Conservation (phyloP, 92 coral and sea anemone genomes). For the Epizoanthus rinbou region DNA sequence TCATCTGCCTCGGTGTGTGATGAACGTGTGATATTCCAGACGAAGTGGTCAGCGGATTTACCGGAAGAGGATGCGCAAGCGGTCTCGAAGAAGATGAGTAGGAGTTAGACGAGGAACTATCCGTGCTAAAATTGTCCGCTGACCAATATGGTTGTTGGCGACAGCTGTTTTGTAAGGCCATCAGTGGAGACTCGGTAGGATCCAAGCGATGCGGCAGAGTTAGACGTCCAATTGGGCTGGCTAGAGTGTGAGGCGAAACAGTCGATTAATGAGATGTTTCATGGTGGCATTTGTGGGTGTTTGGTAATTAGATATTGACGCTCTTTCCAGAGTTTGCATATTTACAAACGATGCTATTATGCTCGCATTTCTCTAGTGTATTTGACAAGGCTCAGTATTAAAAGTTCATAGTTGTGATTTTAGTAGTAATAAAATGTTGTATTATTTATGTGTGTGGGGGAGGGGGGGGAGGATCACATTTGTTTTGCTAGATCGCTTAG, state of each 20-base stretch:
- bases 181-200: constrained; percentile 18
- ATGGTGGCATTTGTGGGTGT: background rate
- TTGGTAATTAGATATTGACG: no score
- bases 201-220: constrained; percentile 22
- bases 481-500: no score
- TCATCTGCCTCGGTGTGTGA: constrained; percentile 26
- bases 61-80: constrained; percentile 37
- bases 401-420: no score
- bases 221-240: constrained; percentile 24
- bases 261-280: background rate
- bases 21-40: constrained; percentile 40
- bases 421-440: no score
- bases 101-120: constrained; percentile 26
- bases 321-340: no score
- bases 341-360: no score
- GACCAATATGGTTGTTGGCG: constrained; percentile 75
- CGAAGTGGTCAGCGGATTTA: constrained; percentile 37
- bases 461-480: no score
- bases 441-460: no score
- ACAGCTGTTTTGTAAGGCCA: constrained; percentile 69
- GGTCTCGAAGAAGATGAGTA: constrained; percentile 36
- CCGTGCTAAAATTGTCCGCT: constrained; percentile 57
- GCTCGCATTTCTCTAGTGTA: no score
- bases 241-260: background rate
- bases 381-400: no score